phyloP scores from a whole-genome alignment of 2,888 invertebrate genomes.

The Bugula neritina region DNA sequence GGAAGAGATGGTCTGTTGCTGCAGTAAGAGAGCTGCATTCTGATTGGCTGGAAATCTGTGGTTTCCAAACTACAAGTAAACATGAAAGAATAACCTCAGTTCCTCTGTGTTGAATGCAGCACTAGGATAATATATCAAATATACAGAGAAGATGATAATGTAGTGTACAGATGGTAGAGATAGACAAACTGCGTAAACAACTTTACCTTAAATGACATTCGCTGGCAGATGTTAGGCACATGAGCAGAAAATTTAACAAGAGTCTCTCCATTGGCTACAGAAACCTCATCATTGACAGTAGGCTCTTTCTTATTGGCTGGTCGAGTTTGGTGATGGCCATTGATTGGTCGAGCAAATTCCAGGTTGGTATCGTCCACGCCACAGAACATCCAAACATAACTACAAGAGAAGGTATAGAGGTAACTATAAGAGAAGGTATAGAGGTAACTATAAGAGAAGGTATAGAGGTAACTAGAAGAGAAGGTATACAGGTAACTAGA shows the following conservation, averaged over 20 bases:
- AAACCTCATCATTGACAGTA: background rate
- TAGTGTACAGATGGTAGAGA: background rate
- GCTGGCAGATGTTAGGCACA: background rate
- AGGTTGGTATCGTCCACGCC: background rate
- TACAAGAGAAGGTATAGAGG: no score
- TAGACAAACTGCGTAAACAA: background rate
- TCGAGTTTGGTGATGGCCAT: no score
- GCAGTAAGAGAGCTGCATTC: conserved; percentile 31
- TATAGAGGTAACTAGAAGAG: no score
- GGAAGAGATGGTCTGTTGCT: conserved; percentile 1
- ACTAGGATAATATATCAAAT: no score
- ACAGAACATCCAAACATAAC: conserved; percentile 22
- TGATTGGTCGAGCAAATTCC: background rate
- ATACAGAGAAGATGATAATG: no score
- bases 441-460: no score
- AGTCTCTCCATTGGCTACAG: background rate
- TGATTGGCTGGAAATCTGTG: conserved; percentile 32
- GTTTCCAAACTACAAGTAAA: conserved; percentile 5
- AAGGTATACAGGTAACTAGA: no score
- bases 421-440: no score
- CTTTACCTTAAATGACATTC: conserved; percentile 7
- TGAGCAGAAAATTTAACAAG: background rate
- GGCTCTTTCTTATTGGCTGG: background rate
- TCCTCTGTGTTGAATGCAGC: no score
- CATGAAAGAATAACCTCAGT: no score